Percentiles rank a stretch among this genome's conserved stretches.
phyloP scores from a whole-genome alignment of 2,113 vertebrate species.

The Steatornis caripensis region DNA sequence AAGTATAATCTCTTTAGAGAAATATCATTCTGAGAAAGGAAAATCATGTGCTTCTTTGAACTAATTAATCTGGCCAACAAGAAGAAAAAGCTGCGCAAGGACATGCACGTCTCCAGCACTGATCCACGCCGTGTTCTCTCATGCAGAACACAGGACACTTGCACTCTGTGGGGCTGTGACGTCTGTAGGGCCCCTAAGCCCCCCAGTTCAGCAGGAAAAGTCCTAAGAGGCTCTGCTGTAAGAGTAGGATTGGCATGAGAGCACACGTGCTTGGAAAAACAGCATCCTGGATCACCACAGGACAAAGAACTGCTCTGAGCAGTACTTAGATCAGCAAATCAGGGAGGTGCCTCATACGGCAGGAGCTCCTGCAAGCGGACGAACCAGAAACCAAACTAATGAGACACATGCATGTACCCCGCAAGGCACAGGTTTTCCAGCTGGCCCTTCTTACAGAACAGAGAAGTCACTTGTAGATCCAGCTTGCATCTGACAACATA shows the following conservation, averaged over 20 bases:
- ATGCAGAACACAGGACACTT: rapidly evolving
- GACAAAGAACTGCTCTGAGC: neutral
- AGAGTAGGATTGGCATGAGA: neutral
- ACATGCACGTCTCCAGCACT: neutral
- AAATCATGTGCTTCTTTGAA: neutral
- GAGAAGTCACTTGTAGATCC: neutral
- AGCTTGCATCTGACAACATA: neutral
- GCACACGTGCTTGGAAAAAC: neutral
- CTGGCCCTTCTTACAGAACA: neutral
- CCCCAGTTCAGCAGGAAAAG: neutral
- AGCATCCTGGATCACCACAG: neutral
- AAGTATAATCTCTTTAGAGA: neutral
- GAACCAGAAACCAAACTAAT: neutral
- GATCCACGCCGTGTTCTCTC: rapidly evolving
- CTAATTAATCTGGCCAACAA: neutral
- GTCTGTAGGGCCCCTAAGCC: neutral
- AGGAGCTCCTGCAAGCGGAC: neutral
- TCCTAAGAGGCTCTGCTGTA: neutral
- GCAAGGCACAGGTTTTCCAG: neutral
- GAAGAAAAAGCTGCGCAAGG: neutral
- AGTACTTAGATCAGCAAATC: neutral
- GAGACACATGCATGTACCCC: neutral
- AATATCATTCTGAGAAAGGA: neutral
- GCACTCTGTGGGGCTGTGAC: neutral
- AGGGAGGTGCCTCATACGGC: neutral